phyloP scores from a whole-genome alignment of 2,888 invertebrate species.

The Podabrus alpinus region DNA sequence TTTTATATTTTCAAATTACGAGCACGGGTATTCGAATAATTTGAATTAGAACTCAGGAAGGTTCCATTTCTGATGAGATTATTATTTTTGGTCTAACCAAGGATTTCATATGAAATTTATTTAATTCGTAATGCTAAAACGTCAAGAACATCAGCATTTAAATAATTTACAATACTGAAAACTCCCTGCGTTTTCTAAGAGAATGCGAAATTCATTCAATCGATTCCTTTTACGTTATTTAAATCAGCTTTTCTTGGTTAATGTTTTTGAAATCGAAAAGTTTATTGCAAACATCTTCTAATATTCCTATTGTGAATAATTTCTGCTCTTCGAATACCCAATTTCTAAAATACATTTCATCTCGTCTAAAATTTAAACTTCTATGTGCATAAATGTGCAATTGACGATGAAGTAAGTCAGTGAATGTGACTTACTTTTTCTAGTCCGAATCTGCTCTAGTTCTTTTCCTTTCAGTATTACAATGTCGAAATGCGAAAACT shows the following conservation, averaged over 20 bases:
- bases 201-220: not conserved
- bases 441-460: no score
- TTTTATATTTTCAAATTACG: not conserved
- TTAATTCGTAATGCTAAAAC: not conserved
- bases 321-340: not conserved
- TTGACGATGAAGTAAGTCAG: no score
- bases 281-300: not conserved
- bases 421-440: no score
- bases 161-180: not conserved
- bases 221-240: not conserved
- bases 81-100: not conserved
- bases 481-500: not conserved
- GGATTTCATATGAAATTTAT: not conserved
- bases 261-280: not conserved
- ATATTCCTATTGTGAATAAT: not conserved
- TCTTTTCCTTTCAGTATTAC: not conserved
- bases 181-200: not conserved
- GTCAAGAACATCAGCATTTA: not conserved
- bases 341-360: not conserved
- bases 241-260: not conserved
- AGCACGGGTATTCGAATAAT: not conserved
- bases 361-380: not conserved
- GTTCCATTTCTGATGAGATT: not conserved
- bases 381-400: no score
- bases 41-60: not conserved